phyloP scores from a whole-genome alignment of 1,140 invertebrate genomes.

The Anastrepha obliqua region DNA sequence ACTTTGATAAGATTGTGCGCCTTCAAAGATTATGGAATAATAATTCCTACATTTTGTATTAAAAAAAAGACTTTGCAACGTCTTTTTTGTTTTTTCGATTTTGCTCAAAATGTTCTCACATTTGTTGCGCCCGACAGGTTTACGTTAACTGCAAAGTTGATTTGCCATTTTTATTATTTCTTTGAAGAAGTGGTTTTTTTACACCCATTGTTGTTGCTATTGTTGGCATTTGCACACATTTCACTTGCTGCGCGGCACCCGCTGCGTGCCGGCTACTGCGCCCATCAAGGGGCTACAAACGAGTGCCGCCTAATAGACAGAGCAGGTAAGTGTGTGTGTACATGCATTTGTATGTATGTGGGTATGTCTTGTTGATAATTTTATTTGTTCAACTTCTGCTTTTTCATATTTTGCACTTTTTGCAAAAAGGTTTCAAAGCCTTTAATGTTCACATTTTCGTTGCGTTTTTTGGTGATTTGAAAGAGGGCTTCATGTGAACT shows the following conservation, averaged over 20 bases:
- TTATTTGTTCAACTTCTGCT: neutral
- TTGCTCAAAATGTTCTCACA: conserved; percentile 16
- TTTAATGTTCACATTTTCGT: neutral
- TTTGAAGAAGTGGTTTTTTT: neutral
- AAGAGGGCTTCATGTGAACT: neutral
- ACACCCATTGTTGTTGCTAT: neutral
- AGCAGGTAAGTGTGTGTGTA: neutral
- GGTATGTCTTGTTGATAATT: neutral
- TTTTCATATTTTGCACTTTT: neutral
- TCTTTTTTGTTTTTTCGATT: too few relatives aligned
- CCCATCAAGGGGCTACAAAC: neutral
- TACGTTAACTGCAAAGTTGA: neutral
- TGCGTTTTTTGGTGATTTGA: neutral
- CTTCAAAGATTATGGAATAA: too few relatives aligned
- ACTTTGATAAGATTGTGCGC: too few relatives aligned
- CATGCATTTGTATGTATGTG: neutral
- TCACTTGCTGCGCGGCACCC: neutral
- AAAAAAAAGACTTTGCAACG: too few relatives aligned
- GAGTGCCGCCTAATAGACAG: neutral
- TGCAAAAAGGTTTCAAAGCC: neutral
- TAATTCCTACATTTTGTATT: too few relatives aligned
- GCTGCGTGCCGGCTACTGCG: neutral
- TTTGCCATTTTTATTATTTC: neutral
- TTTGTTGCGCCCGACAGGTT: conserved; percentile 22
- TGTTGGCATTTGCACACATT: conserved; percentile 23